These are phyloP conservation scores for Aplysia californica DNA, from an alignment of 1,140 invertebrate species.

Conservation along the genomic window DNA sequence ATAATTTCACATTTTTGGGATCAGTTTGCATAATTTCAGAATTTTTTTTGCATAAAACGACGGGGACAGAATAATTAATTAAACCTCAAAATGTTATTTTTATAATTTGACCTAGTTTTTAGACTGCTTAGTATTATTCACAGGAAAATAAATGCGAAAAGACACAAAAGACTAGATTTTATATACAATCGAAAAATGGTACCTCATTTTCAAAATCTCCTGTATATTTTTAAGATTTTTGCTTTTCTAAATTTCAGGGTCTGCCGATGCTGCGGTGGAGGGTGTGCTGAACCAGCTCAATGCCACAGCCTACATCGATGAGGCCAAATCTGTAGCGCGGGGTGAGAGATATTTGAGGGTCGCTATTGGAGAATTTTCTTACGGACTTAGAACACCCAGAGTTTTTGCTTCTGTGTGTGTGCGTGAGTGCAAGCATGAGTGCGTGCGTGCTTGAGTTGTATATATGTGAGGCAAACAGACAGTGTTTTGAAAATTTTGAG, in stretches of 20 bases:
- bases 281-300: slow-evolving; percentile 41
- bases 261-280: slow-evolving; percentile 43
- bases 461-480: too few relatives aligned
- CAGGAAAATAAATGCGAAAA: background rate
- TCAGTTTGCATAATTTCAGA: too few relatives aligned
- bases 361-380: background rate
- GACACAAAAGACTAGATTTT: too few relatives aligned
- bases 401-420: too few relatives aligned
- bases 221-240: background rate
- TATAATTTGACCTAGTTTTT: background rate
- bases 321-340: slow-evolving; percentile 41
- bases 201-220: background rate
- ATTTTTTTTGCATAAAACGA: too few relatives aligned
- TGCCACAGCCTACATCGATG: slow-evolving; percentile 34
- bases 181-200: background rate
- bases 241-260: slow-evolving; percentile 34
- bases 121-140: background rate
- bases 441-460: too few relatives aligned
- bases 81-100: background rate
- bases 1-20: too few relatives aligned
- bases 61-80: too few relatives aligned
- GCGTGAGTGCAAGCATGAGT: too few relatives aligned
- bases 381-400: background rate
- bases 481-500: too few relatives aligned
- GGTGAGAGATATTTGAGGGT: slow-evolving; percentile 16